phyloP scores from a whole-genome alignment of 2,113 vertebrate genomes.

The Gymnocephalus cernua region DNA sequence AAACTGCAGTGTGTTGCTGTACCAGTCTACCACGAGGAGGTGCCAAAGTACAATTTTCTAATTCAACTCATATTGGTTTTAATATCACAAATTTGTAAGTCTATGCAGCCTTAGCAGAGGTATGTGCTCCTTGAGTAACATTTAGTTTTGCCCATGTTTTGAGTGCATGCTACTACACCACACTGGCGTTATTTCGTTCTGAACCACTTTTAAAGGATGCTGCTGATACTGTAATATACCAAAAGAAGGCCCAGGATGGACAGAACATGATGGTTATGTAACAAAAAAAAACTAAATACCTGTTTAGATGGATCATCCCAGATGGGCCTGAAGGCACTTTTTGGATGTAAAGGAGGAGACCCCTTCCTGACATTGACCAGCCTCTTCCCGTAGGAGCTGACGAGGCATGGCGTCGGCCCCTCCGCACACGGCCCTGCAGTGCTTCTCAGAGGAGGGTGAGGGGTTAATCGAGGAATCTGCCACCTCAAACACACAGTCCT shows the following conservation, averaged over 20 bases:
- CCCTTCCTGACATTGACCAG: slow-evolving; percentile 72
- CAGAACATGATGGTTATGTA: not conserved
- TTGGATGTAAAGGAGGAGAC: slow-evolving; percentile 68
- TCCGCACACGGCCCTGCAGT: slow-evolving; percentile 37
- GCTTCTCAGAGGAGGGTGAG: slow-evolving; percentile 72
- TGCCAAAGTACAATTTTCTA: too few species aligned
- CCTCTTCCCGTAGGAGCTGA: slow-evolving; percentile 64
- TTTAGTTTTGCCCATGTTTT: not conserved
- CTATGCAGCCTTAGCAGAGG: not conserved
- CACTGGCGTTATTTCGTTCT: not conserved
- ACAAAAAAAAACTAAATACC: slow-evolving; percentile 54
- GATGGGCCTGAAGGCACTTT: slow-evolving; percentile 83
- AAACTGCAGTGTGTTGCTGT: not conserved
- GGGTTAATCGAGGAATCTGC: slow-evolving; percentile 83
- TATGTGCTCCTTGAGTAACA: not conserved
- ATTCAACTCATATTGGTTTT: too few species aligned
- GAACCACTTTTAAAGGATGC: not conserved
- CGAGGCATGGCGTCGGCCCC: slow-evolving; percentile 37
- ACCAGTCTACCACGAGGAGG: too few species aligned
- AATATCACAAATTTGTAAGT: too few species aligned
- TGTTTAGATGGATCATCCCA: slow-evolving; percentile 83
- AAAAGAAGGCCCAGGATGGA: not conserved
- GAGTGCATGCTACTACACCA: not conserved
- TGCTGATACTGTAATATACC: not conserved
- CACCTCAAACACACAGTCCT: slow-evolving; percentile 80